A percentile compares a stretch with the other conserved stretches of the same genome.
phyloP scores from a whole-genome alignment of 2,888 invertebrate species.

The Tridacna crocea region DNA sequence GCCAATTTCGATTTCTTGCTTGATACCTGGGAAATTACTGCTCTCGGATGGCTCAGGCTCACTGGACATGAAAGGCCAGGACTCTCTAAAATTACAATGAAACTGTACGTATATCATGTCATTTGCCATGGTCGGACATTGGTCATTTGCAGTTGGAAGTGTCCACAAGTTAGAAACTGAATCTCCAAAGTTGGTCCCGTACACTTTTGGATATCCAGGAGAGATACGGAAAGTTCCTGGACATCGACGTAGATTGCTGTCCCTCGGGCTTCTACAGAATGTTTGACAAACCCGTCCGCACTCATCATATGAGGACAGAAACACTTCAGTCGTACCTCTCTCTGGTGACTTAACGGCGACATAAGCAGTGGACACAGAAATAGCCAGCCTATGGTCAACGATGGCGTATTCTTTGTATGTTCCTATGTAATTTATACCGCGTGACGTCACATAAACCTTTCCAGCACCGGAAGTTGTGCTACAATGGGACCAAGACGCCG shows the following conservation, averaged over 20 bases:
- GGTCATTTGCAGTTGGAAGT: constrained; percentile 38
- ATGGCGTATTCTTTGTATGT: constrained; percentile 77
- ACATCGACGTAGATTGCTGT: constrained; percentile 52
- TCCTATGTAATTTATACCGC: constrained; percentile 77
- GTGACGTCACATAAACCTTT: constrained; percentile 71
- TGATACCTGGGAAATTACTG: not conserved
- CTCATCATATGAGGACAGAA: constrained; percentile 66
- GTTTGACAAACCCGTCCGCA: constrained; percentile 69
- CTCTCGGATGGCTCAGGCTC: not conserved
- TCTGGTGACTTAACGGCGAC: constrained; percentile 75
- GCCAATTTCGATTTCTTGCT: not conserved
- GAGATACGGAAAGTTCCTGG: constrained; percentile 64
- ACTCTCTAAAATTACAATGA: constrained; percentile 64
- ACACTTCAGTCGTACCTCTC: constrained; percentile 54
- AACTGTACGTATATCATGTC: constrained; percentile 65
- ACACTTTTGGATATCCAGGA: constrained; percentile 61
- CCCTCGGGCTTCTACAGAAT: constrained; percentile 56
- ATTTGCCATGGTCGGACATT: constrained; percentile 58
- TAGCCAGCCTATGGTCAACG: constrained; percentile 75
- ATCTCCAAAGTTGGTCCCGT: constrained; percentile 65
- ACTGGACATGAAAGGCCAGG: constrained; percentile 61
- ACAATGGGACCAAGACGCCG: constrained; percentile 60
- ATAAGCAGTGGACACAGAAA: constrained; percentile 73
- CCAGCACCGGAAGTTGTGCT: constrained; percentile 63
- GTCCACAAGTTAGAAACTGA: constrained; percentile 66